Evolutionary conservation across 2,113 vertebrate genomes (phyloP).

Genomic region (Chloropsis hardwickii): DNA sequence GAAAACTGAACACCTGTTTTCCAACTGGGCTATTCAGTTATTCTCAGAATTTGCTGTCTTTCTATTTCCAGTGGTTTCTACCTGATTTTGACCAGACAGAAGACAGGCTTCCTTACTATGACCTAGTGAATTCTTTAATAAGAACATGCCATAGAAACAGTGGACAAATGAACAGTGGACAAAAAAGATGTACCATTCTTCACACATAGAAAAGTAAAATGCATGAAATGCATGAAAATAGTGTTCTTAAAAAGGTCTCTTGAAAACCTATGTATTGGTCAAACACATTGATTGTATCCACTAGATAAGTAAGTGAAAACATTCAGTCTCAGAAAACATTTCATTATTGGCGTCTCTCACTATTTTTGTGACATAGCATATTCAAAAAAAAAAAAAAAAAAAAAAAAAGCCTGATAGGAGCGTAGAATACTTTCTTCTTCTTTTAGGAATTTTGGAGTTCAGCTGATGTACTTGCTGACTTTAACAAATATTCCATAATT

Average conservation of each 20-base stretch:
- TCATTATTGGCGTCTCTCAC: background rate
- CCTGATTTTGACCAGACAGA: background rate
- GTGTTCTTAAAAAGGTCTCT: background rate
- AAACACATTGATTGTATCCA: background rate
- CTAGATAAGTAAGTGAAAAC: background rate
- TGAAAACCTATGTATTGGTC: background rate
- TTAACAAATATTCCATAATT: background rate
- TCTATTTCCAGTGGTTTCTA: background rate
- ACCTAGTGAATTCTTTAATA: background rate
- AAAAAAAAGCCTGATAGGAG: background rate
- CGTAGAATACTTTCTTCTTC: rapidly evolving
- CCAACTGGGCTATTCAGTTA: background rate
- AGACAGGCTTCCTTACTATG: background rate
- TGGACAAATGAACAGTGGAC: background rate
- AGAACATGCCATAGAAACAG: background rate
- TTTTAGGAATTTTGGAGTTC: background rate
- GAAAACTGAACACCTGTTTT: background rate
- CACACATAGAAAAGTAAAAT: background rate
- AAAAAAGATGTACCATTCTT: background rate
- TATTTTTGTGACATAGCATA: background rate
- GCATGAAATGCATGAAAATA: background rate
- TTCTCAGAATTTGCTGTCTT: background rate
- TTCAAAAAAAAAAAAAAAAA: background rate
- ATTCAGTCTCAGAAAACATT: background rate
- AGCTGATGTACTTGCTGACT: background rate